Base-by-base conservation (phyloP, 2,888 invertebrate genomes). In the Meandrusa payeni region DNA sequence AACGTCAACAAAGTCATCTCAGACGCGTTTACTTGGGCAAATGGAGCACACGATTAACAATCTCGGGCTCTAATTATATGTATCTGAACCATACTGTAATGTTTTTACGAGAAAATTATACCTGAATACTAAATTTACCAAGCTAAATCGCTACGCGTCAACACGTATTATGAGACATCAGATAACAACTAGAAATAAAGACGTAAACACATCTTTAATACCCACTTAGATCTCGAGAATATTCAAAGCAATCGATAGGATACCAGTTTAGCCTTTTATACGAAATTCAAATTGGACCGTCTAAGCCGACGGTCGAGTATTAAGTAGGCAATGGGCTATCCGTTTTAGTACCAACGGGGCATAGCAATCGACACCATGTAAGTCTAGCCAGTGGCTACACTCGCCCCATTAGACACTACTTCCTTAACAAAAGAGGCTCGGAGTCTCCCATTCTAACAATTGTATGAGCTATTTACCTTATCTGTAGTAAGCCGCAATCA, bases 391-490 rank as follows among this genome's bases (percentile, higher is more conserved):
- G 67, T 73, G 80, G 85, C 79, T 68, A 73, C 64, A 63, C 59
- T 63, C 57, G 64, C 61, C 69, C 80, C 78, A 81, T 85, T 83
- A 83, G 77, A 65, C 61, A 71, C 69, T 70, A 77, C 78, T 82
- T 82, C 82, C 82, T 76, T 72, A 79, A 86, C 85, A 85, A 86
- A 83, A 80, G 83, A 73, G 76, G 79, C 76, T 69, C 59, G 59
- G 66, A 70, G 70, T 69, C 75, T 74, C 74, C 77, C 73, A 80
- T 81, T 81, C 76, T 69, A 76, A 79, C 85, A 78, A 87, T 85
- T 85, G 83, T 86, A 86, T 83, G 86, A 86, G 82, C 86, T 85
- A 86, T 87, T 87, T 87, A 79, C 86, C 86, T 86, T 87, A 86
- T 85, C 83, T 75, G 86, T 78, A 70, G 62, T 62, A 60, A 60